phyloP scores from a whole-genome alignment of 2,113 vertebrate species.

The Microcebus lehilahytsara region DNA sequence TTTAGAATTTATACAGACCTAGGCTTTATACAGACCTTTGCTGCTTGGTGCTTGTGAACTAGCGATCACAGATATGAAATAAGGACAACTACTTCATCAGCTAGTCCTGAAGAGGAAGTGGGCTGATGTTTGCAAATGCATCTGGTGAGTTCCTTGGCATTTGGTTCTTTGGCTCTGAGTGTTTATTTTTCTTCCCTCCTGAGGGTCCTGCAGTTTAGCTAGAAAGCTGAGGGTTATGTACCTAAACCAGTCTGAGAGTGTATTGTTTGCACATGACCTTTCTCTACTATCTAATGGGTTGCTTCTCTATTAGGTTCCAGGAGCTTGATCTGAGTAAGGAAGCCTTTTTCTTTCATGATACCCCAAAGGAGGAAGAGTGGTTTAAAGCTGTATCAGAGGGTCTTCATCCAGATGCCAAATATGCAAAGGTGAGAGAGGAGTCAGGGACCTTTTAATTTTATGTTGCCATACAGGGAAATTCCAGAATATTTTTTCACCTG shows the following conservation, averaged over 20 bases:
- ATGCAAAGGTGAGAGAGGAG: constrained; percentile 91
- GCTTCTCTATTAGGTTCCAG: constrained; percentile 91
- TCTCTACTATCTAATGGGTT: constrained; percentile 39
- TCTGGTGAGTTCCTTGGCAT: not conserved
- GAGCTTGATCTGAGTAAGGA: constrained; percentile 98
- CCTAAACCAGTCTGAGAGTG: not conserved
- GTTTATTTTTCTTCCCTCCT: not conserved
- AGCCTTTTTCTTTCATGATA: constrained; percentile 97
- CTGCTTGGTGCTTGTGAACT: not conserved
- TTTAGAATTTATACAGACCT: not conserved
- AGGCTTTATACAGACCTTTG: not conserved
- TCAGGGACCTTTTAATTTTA: not conserved
- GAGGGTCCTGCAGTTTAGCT: not conserved
- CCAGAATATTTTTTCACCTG: not conserved
- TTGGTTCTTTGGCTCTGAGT: not conserved
- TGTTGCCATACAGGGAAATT: not conserved
- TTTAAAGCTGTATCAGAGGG: constrained; percentile 92
- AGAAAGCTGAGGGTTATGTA: not conserved
- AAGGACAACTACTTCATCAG: not conserved
- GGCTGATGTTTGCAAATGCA: not conserved
- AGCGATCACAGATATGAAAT: not conserved
- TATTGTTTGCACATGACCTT: not conserved
- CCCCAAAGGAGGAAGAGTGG: constrained; percentile 97
- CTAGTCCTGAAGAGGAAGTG: not conserved
- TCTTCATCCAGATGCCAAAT: constrained; percentile 94